A percentile compares a stretch with the other conserved stretches of the same genome.
Evolutionary conservation across 2,797 vertebrate species (phyloP).

Genomic region (Taeniopygia guttata): DNA sequence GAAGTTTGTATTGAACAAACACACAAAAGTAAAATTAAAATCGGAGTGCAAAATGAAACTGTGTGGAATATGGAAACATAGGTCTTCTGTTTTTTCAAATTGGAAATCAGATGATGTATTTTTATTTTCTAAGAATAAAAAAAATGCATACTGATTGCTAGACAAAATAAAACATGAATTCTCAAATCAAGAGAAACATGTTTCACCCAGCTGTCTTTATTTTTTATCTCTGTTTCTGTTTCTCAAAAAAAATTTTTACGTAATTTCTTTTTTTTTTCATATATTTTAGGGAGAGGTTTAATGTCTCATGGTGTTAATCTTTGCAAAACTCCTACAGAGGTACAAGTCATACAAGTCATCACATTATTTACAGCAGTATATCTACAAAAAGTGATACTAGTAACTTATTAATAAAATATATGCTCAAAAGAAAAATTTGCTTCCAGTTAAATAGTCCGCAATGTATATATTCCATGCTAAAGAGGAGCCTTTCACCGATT

Average conservation of each 20-base stretch:
- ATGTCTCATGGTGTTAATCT: background rate
- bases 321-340: background rate
- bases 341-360: background rate
- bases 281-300: background rate
- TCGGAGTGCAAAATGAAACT: background rate
- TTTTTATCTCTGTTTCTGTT: background rate
- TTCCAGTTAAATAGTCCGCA: background rate
- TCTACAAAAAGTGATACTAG: background rate
- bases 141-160: background rate
- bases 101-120: background rate
- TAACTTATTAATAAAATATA: background rate
- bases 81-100: background rate
- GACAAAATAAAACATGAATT: conserved; percentile 19
- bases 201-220: background rate
- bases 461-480: background rate
- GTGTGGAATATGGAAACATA: background rate
- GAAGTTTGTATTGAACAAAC: background rate
- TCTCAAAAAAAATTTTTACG: background rate
- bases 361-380: background rate
- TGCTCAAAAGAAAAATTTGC: background rate
- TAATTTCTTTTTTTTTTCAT: background rate
- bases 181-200: background rate
- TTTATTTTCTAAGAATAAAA: background rate
- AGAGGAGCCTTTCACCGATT: background rate
- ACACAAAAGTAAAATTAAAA: background rate